Percentiles rank a stretch among this genome's conserved stretches.
These are phyloP conservation scores for Spodoptera littoralis DNA, from an alignment of 2,888 invertebrate species.

Conservation along the genomic window DNA sequence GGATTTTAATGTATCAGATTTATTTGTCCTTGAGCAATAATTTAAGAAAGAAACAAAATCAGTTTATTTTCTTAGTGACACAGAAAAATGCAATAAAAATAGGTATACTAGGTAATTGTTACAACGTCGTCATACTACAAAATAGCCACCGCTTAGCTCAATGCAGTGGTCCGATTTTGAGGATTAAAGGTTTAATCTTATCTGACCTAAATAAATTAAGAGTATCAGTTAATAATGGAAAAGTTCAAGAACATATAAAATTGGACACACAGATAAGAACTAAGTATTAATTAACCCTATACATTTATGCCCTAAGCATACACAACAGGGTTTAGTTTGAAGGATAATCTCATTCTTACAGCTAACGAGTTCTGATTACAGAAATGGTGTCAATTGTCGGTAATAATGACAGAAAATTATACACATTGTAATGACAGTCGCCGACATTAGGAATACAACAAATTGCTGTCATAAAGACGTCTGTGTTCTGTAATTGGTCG, in stretches of 20 bases:
- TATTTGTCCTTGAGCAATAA: too few relatives aligned
- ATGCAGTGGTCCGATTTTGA: too few relatives aligned
- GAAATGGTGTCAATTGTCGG: constrained; percentile 57
- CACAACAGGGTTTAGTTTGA: constrained; percentile 24
- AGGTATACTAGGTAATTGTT: too few relatives aligned
- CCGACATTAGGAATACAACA: constrained; percentile 52
- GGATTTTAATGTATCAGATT: too few relatives aligned
- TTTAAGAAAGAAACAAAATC: too few relatives aligned
- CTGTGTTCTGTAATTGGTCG: constrained; percentile 38
- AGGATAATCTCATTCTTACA: constrained; percentile 45
- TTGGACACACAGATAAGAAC: not conserved
- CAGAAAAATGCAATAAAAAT: too few relatives aligned
- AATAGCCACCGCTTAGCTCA: too few relatives aligned
- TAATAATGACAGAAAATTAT: constrained; percentile 64
- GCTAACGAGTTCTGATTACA: constrained; percentile 60
- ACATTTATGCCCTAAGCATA: not conserved
- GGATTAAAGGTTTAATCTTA: too few relatives aligned
- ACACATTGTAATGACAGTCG: constrained; percentile 56
- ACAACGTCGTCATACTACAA: too few relatives aligned
- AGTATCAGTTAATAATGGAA: too few relatives aligned
- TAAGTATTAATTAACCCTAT: not conserved
- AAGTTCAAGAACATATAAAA: not conserved
- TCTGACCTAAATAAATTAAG: too few relatives aligned
- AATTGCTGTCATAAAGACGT: constrained; percentile 51
- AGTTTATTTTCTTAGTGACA: too few relatives aligned